Evolutionary conservation across 1,140 invertebrate species (phyloP).

Genomic region (Radopholus similis): DNA sequence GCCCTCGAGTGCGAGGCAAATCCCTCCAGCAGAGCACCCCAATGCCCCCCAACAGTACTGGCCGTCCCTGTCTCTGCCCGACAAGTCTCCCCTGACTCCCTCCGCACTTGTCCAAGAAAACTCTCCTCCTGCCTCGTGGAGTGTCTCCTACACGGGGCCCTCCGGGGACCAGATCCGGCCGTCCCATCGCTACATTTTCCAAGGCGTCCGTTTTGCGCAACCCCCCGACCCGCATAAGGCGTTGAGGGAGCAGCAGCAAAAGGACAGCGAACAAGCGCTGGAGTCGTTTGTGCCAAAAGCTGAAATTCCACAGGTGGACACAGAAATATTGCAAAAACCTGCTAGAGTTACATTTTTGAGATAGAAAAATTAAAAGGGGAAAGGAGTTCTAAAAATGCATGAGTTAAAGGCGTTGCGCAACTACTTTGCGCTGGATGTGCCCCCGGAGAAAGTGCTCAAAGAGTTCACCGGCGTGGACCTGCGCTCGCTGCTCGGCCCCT

Average conservation of each 20-base stretch:
- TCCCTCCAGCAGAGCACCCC: no score
- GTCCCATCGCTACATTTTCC: neutral
- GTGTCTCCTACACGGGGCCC: neutral
- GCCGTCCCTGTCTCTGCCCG: no score
- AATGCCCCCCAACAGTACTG: no score
- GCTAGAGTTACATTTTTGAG: neutral
- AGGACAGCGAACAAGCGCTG: neutral
- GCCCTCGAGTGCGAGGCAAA: no score
- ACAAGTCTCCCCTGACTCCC: no score
- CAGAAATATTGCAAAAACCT: no score
- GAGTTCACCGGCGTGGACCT: constrained; percentile 14
- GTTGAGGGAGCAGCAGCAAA: neutral
- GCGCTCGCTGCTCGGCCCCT: neutral
- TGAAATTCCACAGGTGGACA: neutral
- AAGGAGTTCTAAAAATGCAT: neutral
- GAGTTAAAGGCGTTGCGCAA: constrained; percentile 4
- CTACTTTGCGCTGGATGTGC: constrained; percentile 23
- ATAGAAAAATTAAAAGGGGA: neutral
- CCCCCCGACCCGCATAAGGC: neutral
- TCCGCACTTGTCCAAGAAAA: no score
- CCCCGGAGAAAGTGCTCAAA: constrained; percentile 21
- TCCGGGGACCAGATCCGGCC: neutral
- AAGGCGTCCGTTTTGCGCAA: neutral
- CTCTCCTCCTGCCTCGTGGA: neutral
- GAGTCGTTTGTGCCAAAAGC: neutral